Evolutionary conservation across 37 sponge, comb jelly and placozoan species (phyloP).

Genomic region (Bolinopsis microptera): DNA sequence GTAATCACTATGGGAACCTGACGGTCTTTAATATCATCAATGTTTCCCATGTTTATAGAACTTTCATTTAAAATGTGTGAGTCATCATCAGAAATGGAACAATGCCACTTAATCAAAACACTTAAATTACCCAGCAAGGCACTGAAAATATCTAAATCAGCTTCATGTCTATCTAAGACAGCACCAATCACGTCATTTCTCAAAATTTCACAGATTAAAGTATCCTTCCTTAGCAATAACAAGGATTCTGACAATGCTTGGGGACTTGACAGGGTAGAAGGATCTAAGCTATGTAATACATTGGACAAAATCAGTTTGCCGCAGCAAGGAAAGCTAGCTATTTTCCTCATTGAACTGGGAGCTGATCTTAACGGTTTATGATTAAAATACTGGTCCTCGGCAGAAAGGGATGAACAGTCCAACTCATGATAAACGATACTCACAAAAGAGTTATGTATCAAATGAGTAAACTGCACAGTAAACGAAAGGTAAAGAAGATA

Average conservation of each 20-base stretch:
- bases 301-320: slow-evolving; percentile 10
- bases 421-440: neutral
- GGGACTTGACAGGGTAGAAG: neutral
- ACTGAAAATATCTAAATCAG: too few relatives aligned
- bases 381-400: slow-evolving; percentile 12
- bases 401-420: neutral
- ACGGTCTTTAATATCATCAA: neutral
- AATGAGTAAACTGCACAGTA: neutral
- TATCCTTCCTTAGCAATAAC: neutral
- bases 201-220: neutral
- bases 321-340: neutral
- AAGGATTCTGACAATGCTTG: neutral
- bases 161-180: too few relatives aligned
- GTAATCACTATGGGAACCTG: neutral
- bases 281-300: neutral
- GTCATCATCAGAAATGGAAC: neutral
- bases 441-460: neutral
- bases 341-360: neutral
- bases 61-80: neutral
- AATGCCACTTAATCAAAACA: neutral
- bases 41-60: neutral
- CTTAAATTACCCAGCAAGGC: too few relatives aligned
- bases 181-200: neutral
- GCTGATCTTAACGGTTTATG: neutral
- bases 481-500: neutral